Evolutionary conservation across 2,797 vertebrate genomes (phyloP).

Genomic region (Tachyglossus aculeatus): DNA sequence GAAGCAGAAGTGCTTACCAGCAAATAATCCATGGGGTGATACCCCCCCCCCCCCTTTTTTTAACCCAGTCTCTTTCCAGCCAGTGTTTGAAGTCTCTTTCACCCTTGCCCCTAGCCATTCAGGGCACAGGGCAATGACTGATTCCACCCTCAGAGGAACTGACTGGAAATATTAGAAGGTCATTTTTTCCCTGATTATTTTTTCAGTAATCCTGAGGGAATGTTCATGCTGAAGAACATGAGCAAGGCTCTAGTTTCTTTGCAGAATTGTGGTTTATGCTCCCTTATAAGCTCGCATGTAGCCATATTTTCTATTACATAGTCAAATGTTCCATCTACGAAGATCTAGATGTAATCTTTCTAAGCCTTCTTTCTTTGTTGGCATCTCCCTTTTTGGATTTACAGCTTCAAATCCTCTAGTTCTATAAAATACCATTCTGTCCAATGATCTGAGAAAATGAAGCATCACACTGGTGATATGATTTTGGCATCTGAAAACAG

Average conservation of each 20-base stretch:
- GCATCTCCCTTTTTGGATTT: too few species aligned
- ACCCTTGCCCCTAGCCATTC: not conserved
- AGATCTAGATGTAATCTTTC: too few species aligned
- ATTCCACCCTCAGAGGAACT: not conserved
- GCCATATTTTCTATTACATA: too few species aligned
- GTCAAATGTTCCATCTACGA: too few species aligned
- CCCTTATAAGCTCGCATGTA: not conserved
- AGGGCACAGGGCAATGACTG: not conserved
- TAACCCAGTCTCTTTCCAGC: not conserved
- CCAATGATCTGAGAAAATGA: too few species aligned
- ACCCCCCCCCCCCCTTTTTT: not conserved
- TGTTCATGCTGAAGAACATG: not conserved
- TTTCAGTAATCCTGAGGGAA: not conserved
- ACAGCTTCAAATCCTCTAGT: too few species aligned
- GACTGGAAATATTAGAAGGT: not conserved
- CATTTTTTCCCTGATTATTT: not conserved
- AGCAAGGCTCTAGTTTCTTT: not conserved
- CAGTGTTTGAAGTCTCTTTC: conserved; percentile 2
- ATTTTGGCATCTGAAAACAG: too few species aligned
- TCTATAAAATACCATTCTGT: too few species aligned
- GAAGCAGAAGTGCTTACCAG: not conserved
- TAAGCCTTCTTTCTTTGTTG: too few species aligned
- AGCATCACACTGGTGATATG: too few species aligned
- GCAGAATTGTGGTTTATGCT: not conserved
- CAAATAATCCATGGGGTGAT: not conserved